phyloP scores from a whole-genome alignment of 2,797 vertebrate species.

The Phoxinus dragarum region DNA sequence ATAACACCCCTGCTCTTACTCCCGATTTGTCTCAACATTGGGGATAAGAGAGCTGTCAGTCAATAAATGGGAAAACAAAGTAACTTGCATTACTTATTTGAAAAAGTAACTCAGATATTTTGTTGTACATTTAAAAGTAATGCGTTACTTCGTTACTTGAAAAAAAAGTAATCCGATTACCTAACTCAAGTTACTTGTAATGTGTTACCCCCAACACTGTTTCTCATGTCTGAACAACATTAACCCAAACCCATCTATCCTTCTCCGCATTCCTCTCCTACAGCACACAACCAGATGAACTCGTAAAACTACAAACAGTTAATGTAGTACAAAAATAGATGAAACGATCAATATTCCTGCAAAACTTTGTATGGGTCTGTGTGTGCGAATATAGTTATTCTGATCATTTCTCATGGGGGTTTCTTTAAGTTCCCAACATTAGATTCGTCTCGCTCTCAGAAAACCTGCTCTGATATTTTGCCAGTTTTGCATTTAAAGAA shows the following conservation, averaged over 20 bases:
- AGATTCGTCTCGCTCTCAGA: neutral
- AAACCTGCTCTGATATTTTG: conserved; percentile 39
- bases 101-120: too few species aligned
- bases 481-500: conserved; percentile 9
- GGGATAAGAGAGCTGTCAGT: too few species aligned
- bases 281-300: neutral
- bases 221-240: neutral
- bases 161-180: too few species aligned
- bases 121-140: too few species aligned
- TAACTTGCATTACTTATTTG: too few species aligned
- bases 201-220: too few species aligned
- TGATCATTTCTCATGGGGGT: conserved; percentile 32
- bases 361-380: neutral
- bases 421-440: conserved; percentile 37
- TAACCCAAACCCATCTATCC: neutral
- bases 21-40: too few species aligned
- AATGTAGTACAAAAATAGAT: conserved; percentile 2
- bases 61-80: too few species aligned
- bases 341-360: neutral
- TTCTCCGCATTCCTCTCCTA: neutral
- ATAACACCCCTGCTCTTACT: too few species aligned
- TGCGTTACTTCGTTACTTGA: too few species aligned
- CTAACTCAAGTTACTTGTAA: too few species aligned
- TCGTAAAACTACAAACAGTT: neutral
- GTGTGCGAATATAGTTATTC: conserved; percentile 31